These are phyloP conservation scores for Reticulitermes speratus DNA, from an alignment of 1,140 invertebrate species.

Conservation along the genomic window DNA sequence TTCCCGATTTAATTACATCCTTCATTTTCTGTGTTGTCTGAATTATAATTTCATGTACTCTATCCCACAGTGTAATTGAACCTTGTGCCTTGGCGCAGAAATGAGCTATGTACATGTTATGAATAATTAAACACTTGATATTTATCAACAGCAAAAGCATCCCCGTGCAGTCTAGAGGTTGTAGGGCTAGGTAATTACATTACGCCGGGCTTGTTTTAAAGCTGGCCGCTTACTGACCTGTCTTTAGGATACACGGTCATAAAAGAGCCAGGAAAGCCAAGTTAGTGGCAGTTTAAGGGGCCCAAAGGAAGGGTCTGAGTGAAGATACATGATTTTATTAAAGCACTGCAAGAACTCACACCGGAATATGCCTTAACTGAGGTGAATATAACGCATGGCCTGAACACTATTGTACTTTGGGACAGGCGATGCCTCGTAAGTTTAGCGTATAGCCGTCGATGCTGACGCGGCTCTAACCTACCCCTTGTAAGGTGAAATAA, in stretches of 20 bases:
- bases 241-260: neutral
- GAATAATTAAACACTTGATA: neutral
- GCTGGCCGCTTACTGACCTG: neutral
- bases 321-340: too few species aligned
- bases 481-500: too few species aligned
- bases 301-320: too few species aligned
- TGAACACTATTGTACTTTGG: too few species aligned
- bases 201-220: neutral
- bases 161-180: neutral
- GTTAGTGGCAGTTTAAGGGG: too few species aligned
- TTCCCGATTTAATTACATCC: neutral
- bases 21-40: neutral
- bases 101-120: neutral
- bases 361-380: too few species aligned
- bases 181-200: neutral
- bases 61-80: neutral
- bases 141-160: neutral
- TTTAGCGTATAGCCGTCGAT: too few species aligned
- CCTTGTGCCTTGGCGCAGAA: neutral
- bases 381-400: too few species aligned
- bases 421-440: too few species aligned
- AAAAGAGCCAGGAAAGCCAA: too few species aligned
- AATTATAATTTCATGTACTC: neutral
- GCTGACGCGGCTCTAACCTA: too few species aligned
- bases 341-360: too few species aligned